A percentile compares a stretch with the other conserved stretches of the same genome.
These are phyloP conservation scores for Xiphophorus birchmanni DNA, from an alignment of 2,797 vertebrate species.

Conservation along the genomic window DNA sequence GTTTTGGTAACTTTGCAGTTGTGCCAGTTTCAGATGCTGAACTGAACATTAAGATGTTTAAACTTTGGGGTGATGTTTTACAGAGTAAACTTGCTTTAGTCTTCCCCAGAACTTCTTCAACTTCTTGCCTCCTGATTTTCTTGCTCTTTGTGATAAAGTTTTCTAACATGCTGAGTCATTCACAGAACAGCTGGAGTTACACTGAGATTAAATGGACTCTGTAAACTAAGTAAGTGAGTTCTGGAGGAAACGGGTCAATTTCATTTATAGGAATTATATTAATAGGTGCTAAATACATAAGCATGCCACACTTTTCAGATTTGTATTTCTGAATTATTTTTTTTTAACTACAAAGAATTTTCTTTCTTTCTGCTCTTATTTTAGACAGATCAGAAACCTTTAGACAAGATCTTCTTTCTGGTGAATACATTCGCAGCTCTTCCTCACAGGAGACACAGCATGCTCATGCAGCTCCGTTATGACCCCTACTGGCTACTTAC, in stretches of 20 bases:
- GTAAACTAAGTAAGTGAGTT: background rate
- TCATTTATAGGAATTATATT: background rate
- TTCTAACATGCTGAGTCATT: background rate
- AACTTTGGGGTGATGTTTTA: background rate
- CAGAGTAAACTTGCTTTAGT: too few relatives aligned
- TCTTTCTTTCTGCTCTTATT: background rate
- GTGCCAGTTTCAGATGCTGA: background rate
- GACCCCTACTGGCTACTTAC: constrained; percentile 38
- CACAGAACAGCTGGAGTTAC: background rate
- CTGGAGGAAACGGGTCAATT: background rate
- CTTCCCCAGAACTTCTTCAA: too few relatives aligned
- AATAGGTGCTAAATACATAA: background rate
- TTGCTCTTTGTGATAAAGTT: background rate
- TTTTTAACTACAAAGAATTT: background rate
- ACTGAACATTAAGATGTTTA: background rate
- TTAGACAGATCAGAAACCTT: background rate
- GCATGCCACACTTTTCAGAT: background rate
- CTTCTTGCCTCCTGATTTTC: too few relatives aligned
- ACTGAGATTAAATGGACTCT: background rate
- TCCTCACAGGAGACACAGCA: background rate
- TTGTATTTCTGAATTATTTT: background rate
- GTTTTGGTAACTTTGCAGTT: background rate
- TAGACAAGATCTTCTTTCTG: background rate
- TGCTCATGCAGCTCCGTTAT: background rate
- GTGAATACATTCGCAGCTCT: background rate